Conservation (phyloP, 2,797 vertebrate species). For the Merluccius polli region DNA sequence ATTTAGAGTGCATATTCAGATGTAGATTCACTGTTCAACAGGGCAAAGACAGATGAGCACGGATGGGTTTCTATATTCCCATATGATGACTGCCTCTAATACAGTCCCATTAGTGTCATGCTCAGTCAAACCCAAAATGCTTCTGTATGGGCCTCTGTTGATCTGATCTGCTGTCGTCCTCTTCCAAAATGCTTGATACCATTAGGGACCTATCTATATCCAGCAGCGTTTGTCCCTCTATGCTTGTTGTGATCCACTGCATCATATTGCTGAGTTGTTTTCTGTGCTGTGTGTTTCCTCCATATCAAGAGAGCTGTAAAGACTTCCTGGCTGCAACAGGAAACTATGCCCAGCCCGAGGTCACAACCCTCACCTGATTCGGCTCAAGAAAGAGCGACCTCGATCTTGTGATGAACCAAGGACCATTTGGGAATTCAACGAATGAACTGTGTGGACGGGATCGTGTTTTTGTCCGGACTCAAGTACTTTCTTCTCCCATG, state of each 20-base stretch:
- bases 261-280: slow-evolving; percentile 10
- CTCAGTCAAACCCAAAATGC: slow-evolving; percentile 23
- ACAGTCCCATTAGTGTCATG: slow-evolving; percentile 59
- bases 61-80: slow-evolving; percentile 36
- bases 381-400: slow-evolving; percentile 30
- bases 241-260: not conserved
- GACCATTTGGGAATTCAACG: not conserved
- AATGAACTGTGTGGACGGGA: slow-evolving; percentile 29
- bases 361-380: slow-evolving; percentile 70
- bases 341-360: slow-evolving; percentile 71
- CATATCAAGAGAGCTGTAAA: slow-evolving; percentile 67
- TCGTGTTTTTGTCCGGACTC: slow-evolving; percentile 22
- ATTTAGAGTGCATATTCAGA: slow-evolving; percentile 40
- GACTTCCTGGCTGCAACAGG: slow-evolving; percentile 64
- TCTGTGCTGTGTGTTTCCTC: slow-evolving; percentile 44
- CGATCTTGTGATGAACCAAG: slow-evolving; percentile 13
- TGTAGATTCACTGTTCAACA: slow-evolving; percentile 16
- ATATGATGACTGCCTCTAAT: slow-evolving; percentile 35
- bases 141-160: slow-evolving; percentile 14
- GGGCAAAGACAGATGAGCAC: slow-evolving; percentile 10
- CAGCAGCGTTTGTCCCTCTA: not conserved
- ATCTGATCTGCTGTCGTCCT: slow-evolving; percentile 11
- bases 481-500: slow-evolving; percentile 7
- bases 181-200: not conserved
- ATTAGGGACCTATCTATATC: not conserved